These are phyloP conservation scores for Syngnathus acus DNA, from an alignment of 2,797 vertebrate genomes.

Conservation along the genomic window DNA sequence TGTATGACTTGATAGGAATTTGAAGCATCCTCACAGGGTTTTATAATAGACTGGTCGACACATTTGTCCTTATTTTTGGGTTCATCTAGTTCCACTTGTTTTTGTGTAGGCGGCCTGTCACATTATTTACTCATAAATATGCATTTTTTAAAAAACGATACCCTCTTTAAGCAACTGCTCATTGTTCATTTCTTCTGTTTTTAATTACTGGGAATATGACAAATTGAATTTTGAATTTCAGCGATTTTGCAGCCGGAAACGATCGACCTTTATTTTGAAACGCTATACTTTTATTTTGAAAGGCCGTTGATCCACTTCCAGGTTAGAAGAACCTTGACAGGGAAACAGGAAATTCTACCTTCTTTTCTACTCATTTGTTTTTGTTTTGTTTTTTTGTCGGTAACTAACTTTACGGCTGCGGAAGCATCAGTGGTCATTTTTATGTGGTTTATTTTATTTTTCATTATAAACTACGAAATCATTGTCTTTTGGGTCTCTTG, in stretches of 20 bases:
- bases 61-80: slow-evolving; percentile 2
- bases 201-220: no score
- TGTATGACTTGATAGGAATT: slow-evolving; percentile 3
- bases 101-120: slow-evolving; percentile 31
- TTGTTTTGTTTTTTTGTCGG: no score
- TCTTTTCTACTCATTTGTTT: no score
- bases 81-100: slow-evolving; percentile 10
- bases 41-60: neutral
- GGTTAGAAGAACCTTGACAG: neutral
- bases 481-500: neutral
- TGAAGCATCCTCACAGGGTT: slow-evolving; percentile 7
- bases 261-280: slow-evolving; percentile 36
- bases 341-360: no score
- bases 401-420: neutral
- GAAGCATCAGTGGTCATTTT: no score
- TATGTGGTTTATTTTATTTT: neutral
- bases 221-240: slow-evolving; percentile 11
- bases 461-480: neutral
- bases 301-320: neutral
- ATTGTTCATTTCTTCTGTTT: no score
- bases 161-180: neutral
- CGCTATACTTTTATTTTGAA: slow-evolving; percentile 35
- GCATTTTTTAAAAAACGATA: slow-evolving; percentile 9
- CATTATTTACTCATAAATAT: slow-evolving; percentile 9
- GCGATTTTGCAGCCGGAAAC: neutral